Percentiles rank a stretch among this genome's conserved stretches.
phyloP scores from a whole-genome alignment of 2,797 vertebrate genomes.

The Ceryle rudis region DNA sequence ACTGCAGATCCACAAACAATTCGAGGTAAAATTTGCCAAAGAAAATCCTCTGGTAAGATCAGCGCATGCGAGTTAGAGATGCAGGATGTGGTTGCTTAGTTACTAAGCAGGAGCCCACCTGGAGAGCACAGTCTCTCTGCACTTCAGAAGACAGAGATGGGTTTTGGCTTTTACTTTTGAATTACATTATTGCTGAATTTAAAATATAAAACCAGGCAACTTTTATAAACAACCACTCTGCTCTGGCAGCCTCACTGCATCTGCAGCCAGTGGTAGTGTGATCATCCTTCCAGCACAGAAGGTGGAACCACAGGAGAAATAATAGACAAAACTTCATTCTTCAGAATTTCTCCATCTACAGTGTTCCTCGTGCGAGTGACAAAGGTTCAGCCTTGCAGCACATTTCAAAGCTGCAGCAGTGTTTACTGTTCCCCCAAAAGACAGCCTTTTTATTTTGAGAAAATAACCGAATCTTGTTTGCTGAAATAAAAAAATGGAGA shows the following conservation, averaged over 20 bases:
- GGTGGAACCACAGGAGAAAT: background rate
- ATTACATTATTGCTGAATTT: background rate
- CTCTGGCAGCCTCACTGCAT: background rate
- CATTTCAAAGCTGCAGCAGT: background rate
- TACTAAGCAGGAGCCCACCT: background rate
- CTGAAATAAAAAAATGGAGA: background rate
- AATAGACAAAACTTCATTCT: background rate
- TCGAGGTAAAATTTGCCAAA: background rate
- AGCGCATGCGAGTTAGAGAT: background rate
- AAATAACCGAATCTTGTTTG: background rate
- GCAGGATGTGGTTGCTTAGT: constrained; percentile 27
- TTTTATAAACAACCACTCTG: background rate
- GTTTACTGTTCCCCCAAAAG: background rate
- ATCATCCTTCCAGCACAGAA: background rate
- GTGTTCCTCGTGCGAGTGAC: background rate
- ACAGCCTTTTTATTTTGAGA: background rate
- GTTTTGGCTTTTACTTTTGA: background rate
- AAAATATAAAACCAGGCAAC: background rate
- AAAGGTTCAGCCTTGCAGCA: background rate
- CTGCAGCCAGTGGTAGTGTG: background rate
- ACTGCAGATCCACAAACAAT: background rate
- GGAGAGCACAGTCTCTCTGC: background rate
- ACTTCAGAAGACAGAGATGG: background rate
- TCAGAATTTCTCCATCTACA: background rate
- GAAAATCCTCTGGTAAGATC: background rate